Conservation (phyloP, 2,888 invertebrate species). For the Eristalinus sepulchralis region DNA sequence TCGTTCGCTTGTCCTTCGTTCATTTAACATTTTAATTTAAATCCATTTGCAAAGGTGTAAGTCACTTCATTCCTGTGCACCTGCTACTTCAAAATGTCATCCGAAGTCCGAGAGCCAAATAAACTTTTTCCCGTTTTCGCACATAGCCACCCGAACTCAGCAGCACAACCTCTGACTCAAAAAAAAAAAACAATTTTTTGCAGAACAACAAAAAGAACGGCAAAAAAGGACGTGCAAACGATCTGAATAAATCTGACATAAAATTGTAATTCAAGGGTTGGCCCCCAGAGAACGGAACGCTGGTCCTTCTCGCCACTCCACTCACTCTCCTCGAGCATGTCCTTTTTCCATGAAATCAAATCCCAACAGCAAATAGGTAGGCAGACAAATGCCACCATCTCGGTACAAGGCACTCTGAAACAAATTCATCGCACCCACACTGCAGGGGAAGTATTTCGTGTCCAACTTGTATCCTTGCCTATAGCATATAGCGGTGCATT, state of each 20-base stretch:
- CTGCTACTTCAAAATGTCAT: constrained; percentile 29
- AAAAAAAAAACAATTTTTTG: constrained; percentile 27
- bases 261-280: constrained; percentile 65
- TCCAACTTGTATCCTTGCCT: constrained; percentile 25
- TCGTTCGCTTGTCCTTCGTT: not conserved
- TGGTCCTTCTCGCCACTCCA: not conserved
- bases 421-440: constrained; percentile 22
- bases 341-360: constrained; percentile 31
- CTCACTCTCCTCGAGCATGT: not conserved
- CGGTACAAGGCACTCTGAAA: constrained; percentile 1
- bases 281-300: not conserved
- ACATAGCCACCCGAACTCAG: not conserved
- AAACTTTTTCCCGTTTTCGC: not conserved
- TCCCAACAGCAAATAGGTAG: constrained; percentile 52
- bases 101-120: constrained; percentile 37
- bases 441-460: not conserved
- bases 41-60: constrained; percentile 55
- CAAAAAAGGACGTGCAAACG: constrained; percentile 61
- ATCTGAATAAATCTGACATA: constrained; percentile 68
- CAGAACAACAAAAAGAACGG: not conserved
- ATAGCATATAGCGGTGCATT: not conserved
- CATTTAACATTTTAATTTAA: constrained; percentile 51
- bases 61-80: constrained; percentile 16
- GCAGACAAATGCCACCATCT: constrained; percentile 52
- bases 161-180: not conserved